Evolutionary conservation across 2,797 vertebrate species (phyloP), one percentile per base, ranked within the genome.

Genomic region (Catharus ustulatus): DNA sequence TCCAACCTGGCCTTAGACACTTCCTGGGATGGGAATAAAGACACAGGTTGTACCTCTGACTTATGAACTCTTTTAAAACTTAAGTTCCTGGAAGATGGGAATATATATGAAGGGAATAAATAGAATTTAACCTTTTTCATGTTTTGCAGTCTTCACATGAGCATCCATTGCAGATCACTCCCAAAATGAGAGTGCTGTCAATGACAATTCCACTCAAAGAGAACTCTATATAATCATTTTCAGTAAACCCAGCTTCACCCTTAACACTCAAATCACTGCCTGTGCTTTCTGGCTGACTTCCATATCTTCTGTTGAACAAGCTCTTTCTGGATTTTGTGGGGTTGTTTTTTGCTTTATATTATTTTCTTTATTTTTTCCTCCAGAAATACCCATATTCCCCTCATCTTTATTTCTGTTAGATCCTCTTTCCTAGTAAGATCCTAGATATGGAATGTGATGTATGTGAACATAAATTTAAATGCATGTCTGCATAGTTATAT

Each of bases 391-490:
- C 32, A 55, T 83, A 77, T 52, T 79, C 45, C 55, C 22, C 13
- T 62, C 15, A 38, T 73, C 26, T 89, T 89, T 85, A 51, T 26
- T 85, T n/a, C n/a, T 30, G 5, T 93, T 84, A 57, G n/a, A 64
- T 94, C 26, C 61, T 66, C 13, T 81, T 95, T 96, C 94, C 64
- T 91, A 64, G 15, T 45, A 63, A 80, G 38, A 93, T 74, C 63
- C 9, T 52, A 78, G 43, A 42, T 63, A 55, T 26, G 15, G 32
- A 89, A 77, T 30, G 3, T 19, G 34, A 79, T 43, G 9, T 61
- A 40, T 45, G 55, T 43, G 42, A 14, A 36, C 15, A 71, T n/a
- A 57, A 58, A 63, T 51, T 24, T 16, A 17, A 38, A 26, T 73
- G 9, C 34, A 21, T 78, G 27, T 19, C 40, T 58, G 26, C 13